Evolutionary conservation across 2,888 invertebrate species (phyloP).

Genomic region (Bembecia ichneumoniformis): DNA sequence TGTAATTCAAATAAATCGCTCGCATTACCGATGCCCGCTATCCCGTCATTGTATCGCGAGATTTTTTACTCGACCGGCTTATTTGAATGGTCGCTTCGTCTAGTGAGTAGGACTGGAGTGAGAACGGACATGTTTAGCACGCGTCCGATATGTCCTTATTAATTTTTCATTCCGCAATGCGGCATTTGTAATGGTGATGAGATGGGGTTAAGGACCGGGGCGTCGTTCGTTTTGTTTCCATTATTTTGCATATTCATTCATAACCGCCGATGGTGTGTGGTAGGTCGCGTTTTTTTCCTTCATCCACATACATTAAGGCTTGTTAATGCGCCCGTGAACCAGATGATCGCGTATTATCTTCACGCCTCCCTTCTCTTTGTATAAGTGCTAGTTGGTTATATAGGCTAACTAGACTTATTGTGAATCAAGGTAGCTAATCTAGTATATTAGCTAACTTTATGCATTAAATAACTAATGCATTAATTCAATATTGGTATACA

Average conservation of each 20-base stretch:
- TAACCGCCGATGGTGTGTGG: slow-evolving; percentile 21
- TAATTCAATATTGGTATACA: no score
- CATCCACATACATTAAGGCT: slow-evolving; percentile 21
- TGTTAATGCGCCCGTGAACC: slow-evolving; percentile 18
- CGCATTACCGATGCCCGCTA: slow-evolving; percentile 30
- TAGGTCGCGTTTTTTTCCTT: slow-evolving; percentile 37
- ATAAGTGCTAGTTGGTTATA: neutral
- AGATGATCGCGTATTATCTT: slow-evolving; percentile 13
- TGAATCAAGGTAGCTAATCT: no score
- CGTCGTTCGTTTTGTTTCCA: slow-evolving; percentile 23
- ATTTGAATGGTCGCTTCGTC: slow-evolving; percentile 17
- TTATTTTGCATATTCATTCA: slow-evolving; percentile 39
- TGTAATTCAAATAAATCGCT: slow-evolving; percentile 65
- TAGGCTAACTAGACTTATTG: no score
- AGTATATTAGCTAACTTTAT: no score
- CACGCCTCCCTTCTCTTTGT: slow-evolving; percentile 1
- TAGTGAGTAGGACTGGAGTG: slow-evolving; percentile 15
- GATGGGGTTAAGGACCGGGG: slow-evolving; percentile 14
- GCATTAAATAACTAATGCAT: no score
- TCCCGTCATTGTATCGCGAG: slow-evolving; percentile 52
- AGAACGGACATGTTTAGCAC: slow-evolving; percentile 32
- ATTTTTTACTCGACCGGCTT: slow-evolving; percentile 33
- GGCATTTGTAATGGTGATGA: slow-evolving; percentile 7
- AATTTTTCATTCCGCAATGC: slow-evolving; percentile 1
- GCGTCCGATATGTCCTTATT: slow-evolving; percentile 13